Conservation (phyloP, 2,888 invertebrate genomes). For the Temnothorax rugatulus region DNA sequence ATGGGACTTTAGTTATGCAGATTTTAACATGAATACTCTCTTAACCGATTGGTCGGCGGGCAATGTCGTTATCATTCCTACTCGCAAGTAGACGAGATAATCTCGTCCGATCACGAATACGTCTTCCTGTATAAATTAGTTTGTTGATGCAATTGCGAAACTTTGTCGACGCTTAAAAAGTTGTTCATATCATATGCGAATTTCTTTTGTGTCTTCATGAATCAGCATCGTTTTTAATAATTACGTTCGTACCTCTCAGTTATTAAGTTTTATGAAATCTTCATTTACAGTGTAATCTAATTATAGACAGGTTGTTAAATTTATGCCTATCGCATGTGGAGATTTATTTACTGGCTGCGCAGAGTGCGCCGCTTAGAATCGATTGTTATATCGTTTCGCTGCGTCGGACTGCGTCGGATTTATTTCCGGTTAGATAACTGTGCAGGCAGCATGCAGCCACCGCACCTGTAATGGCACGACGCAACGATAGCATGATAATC, state of each 20-base stretch:
- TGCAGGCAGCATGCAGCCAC: not conserved
- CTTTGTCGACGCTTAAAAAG: not conserved
- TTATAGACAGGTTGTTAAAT: slow-evolving; percentile 23
- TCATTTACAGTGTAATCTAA: slow-evolving; percentile 12
- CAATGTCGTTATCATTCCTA: slow-evolving; percentile 60
- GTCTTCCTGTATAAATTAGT: slow-evolving; percentile 19
- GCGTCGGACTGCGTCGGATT: slow-evolving; percentile 18
- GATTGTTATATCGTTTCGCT: slow-evolving; percentile 42
- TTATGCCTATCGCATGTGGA: not conserved
- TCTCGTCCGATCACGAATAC: slow-evolving; percentile 4
- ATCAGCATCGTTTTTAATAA: not conserved
- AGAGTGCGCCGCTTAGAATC: slow-evolving; percentile 21
- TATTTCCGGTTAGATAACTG: slow-evolving; percentile 37
- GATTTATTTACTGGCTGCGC: slow-evolving; percentile 30
- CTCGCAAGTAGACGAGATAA: slow-evolving; percentile 42
- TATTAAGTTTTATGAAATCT: not conserved
- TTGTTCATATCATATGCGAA: not conserved
- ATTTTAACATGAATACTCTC: slow-evolving; percentile 74
- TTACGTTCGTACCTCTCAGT: not conserved
- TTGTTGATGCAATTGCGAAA: slow-evolving; percentile 12
- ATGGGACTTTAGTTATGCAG: slow-evolving; percentile 70
- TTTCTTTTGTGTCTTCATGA: not conserved
- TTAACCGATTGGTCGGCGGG: slow-evolving; percentile 72
- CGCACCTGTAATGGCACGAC: not conserved
- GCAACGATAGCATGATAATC: slow-evolving; percentile 1